phyloP scores from a whole-genome alignment of 1,140 invertebrate species.

The Lysiphlebus fabarum region DNA sequence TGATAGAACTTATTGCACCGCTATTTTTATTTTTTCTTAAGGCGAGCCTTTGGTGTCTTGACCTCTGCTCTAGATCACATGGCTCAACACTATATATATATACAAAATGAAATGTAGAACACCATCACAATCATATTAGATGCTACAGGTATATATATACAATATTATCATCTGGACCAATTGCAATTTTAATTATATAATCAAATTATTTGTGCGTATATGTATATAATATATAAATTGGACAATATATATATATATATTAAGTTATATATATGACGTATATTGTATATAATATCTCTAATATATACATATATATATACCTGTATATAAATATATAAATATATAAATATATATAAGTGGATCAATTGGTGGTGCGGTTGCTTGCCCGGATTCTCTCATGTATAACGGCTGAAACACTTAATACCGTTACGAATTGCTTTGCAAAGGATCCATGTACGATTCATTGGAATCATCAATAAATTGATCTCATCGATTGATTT shows the following conservation, averaged over 20 bases:
- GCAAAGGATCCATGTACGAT: slow-evolving; percentile 12
- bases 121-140: slow-evolving; percentile 14
- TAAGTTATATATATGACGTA: no score
- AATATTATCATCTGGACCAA: no score
- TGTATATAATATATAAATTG: no score
- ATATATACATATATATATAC: no score
- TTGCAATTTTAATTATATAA: no score
- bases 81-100: slow-evolving; percentile 11
- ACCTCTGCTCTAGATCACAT: slow-evolving; percentile 38
- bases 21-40: background rate
- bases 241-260: no score
- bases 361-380: slow-evolving; percentile 11
- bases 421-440: slow-evolving; percentile 23
- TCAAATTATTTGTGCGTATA: no score
- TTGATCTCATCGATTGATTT: slow-evolving; percentile 21
- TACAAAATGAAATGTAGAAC: slow-evolving; percentile 35
- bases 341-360: slow-evolving; percentile 15
- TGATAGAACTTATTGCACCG: no score
- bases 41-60: slow-evolving; percentile 28
- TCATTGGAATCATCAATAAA: slow-evolving; percentile 18
- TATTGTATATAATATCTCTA: no score
- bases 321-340: no score
- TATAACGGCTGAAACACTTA: slow-evolving; percentile 23
- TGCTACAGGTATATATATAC: no score
- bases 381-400: slow-evolving; percentile 12